Percentiles rank a stretch among this genome's conserved stretches.
phyloP scores from a whole-genome alignment of 2,888 invertebrate genomes.

The Drosophila mercatorum region DNA sequence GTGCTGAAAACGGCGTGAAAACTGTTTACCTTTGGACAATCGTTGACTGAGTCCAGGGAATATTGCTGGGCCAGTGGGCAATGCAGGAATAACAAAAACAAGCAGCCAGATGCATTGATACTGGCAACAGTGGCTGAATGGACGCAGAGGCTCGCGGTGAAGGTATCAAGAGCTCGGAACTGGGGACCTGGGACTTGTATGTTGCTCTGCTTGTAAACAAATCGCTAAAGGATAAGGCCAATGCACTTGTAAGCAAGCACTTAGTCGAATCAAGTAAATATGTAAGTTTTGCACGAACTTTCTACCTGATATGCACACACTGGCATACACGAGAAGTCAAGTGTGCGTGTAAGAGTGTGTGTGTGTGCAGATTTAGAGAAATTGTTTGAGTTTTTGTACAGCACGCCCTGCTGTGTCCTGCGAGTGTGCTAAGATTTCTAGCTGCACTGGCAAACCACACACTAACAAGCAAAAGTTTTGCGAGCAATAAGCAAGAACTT shows the following conservation, averaged over 20 bases:
- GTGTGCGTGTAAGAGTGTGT: constrained; percentile 17
- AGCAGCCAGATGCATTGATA: constrained; percentile 49
- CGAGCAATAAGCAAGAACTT: constrained; percentile 67
- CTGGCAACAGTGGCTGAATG: constrained; percentile 23
- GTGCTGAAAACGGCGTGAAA: constrained; percentile 67
- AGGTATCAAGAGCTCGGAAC: constrained; percentile 1
- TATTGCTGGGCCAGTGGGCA: constrained; percentile 21
- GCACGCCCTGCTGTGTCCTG: constrained; percentile 29
- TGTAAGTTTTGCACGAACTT: constrained; percentile 70
- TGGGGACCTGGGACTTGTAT: background rate
- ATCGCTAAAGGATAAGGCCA: constrained; percentile 67
- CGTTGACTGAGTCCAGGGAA: constrained; percentile 40
- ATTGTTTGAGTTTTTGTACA: constrained; percentile 54
- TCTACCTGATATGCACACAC: constrained; percentile 32
- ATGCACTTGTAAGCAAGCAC: constrained; percentile 74
- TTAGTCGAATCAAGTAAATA: constrained; percentile 75
- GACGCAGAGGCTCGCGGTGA: background rate
- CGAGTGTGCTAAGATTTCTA: constrained; percentile 59
- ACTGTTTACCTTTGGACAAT: constrained; percentile 48
- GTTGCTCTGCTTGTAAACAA: constrained; percentile 63
- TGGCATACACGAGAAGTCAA: background rate
- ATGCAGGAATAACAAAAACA: constrained; percentile 21
- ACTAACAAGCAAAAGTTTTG: constrained; percentile 74
- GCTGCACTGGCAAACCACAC: constrained; percentile 54
- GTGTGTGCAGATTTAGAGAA: constrained; percentile 60